phyloP scores from a whole-genome alignment of 2,113 vertebrate genomes.

The Prolemur simus region DNA sequence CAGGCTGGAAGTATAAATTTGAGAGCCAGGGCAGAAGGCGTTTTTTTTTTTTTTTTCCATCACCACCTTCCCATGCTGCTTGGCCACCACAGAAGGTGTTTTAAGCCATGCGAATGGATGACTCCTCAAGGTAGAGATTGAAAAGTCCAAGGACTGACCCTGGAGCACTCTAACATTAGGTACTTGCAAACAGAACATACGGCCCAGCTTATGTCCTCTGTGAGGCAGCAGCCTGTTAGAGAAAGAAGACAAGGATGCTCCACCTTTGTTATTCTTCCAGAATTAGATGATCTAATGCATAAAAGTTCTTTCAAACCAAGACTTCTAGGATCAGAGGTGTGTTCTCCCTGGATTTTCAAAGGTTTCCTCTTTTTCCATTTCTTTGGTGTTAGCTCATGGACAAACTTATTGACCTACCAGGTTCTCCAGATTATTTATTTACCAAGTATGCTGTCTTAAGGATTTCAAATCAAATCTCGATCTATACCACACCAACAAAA shows the following conservation, averaged over 20 bases:
- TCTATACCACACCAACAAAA: neutral
- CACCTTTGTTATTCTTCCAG: neutral
- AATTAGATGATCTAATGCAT: neutral
- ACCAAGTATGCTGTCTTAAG: neutral
- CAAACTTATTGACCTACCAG: neutral
- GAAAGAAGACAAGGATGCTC: neutral
- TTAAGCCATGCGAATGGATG: neutral
- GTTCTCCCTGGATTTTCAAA: neutral
- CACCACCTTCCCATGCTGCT: too few species aligned
- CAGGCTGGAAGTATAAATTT: neutral
- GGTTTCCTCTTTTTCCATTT: neutral
- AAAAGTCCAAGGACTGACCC: neutral
- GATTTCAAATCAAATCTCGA: neutral
- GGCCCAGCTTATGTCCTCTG: neutral
- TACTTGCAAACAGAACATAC: neutral
- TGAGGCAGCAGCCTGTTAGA: neutral
- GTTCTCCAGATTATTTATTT: neutral
- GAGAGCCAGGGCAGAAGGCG: neutral
- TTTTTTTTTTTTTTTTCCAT: neutral
- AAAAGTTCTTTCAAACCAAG: slow-evolving; percentile 28
- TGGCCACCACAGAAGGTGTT: neutral
- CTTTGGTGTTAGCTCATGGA: neutral
- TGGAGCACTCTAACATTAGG: neutral
- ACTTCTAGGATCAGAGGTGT: neutral
- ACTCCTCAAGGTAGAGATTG: neutral